Evolutionary conservation across 2,113 vertebrate genomes (phyloP).

Genomic region (Petrocephalus zakoni): DNA sequence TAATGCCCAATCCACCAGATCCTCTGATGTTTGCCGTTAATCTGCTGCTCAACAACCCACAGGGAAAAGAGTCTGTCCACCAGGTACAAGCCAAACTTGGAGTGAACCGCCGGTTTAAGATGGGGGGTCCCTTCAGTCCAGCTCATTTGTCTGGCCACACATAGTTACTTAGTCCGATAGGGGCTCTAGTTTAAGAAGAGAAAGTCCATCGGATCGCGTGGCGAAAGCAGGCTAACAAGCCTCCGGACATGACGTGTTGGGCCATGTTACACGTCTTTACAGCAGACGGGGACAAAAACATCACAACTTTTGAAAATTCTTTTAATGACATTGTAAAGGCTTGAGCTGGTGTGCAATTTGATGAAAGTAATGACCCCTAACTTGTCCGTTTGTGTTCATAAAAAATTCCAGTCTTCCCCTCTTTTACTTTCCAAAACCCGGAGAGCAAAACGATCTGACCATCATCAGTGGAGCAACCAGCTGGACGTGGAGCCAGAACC

Average conservation of each 20-base stretch:
- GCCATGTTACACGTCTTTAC: neutral
- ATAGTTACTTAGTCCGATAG: neutral
- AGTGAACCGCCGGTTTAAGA: neutral
- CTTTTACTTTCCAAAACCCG: neutral
- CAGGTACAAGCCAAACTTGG: neutral
- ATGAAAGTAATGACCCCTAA: neutral
- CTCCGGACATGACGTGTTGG: neutral
- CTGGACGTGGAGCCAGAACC: neutral
- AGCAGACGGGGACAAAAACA: neutral
- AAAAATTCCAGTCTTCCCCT: neutral
- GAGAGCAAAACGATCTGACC: neutral
- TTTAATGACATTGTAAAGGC: neutral
- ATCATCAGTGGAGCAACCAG: neutral
- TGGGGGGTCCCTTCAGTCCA: neutral
- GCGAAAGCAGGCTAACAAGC: neutral
- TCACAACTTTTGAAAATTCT: neutral
- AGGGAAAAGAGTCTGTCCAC: neutral
- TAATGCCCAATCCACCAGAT: neutral
- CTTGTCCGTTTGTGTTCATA: neutral
- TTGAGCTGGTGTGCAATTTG: neutral
- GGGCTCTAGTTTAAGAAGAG: neutral
- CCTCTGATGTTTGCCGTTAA: neutral
- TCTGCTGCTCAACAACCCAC: neutral
- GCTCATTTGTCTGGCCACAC: neutral
- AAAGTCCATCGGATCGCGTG: neutral